Evolutionary conservation across 2,797 vertebrate species (phyloP), one percentile per base, ranked within the genome.

Genomic region (Acomys russatus): DNA sequence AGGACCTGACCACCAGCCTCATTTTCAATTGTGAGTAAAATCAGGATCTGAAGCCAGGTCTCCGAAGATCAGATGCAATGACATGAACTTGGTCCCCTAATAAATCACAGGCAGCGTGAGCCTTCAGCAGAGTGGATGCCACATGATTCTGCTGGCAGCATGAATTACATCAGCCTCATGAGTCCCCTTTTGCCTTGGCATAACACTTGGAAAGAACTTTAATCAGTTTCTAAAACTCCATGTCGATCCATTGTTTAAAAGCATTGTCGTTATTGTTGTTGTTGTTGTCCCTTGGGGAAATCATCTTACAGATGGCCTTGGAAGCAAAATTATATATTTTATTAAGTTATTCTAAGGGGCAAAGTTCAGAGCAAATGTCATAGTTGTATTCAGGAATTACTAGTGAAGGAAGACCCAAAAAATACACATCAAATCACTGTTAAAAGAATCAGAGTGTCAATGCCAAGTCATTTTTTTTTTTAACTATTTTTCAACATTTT

Each of bases 1-100:
- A 80, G 78, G 93, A 85, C 90, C 90, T 93, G 95, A 96, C 95
- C 94, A 97, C 84, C 84, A 95, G 87, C 92, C 88, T 96, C 93
- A 96, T 97, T 97, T 97, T 95, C 97, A 84, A 49, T 97, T 95
- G 94, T 94, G 97, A 94, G 92, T 92, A 97, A 97, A 96, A 97
- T 86, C 87, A 49, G 96, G 82, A 95, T 97, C 95, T 97, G 97
- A 97, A 98, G 96, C 80, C 95, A 93, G 80, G 94, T 96, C 97
- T 98, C 96, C 95, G 96, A 95, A 97, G 97, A 98, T 94, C 94
- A 93, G 94, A 90, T 0, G 11, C 91, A 77, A 70, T 96, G 96
- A 94, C 94, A 96, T 93, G 94, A 97, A 97, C 96, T 96, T 95
- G 71, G 94, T 94, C 88, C 96, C 88, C 95, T 98, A 97, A 98